These are phyloP conservation scores for Prorops nasuta DNA, from an alignment of 1,140 invertebrate genomes.

Conservation along the genomic window DNA sequence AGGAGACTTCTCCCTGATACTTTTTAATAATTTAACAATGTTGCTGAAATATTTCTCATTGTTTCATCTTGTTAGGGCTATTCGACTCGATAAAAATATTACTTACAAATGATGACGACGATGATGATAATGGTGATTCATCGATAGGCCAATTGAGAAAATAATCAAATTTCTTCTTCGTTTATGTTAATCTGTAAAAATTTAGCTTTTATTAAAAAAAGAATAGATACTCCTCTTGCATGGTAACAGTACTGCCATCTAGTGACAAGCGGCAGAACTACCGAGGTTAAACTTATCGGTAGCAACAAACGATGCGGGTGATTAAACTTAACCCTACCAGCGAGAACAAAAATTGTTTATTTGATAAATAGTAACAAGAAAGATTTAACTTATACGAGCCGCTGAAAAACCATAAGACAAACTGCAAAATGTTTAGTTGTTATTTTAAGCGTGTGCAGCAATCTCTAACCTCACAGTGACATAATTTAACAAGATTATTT, in stretches of 20 bases:
- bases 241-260: not conserved
- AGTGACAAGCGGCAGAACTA: not conserved
- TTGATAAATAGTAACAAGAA: not conserved
- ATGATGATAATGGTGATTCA: not conserved
- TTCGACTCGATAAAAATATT: no score
- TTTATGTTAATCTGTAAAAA: no score
- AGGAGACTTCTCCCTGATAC: no score
- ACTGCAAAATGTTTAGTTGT: not conserved
- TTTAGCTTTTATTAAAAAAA: no score
- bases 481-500: conserved; percentile 15
- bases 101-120: no score
- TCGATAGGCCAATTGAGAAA: not conserved
- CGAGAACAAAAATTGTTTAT: not conserved
- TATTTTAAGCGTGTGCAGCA: not conserved
- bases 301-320: conserved; percentile 18
- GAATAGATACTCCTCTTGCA: not conserved
- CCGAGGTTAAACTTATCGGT: not conserved
- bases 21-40: no score
- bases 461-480: conserved; percentile 12
- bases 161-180: no score
- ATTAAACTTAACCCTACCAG: conserved; percentile 12
- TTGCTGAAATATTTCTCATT: no score
- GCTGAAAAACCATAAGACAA: not conserved
- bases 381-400: not conserved
- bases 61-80: no score